A percentile compares a stretch with the other conserved stretches of the same genome.
phyloP scores from a whole-genome alignment of 2,113 vertebrate species.

The Hippocampus zosterae region DNA sequence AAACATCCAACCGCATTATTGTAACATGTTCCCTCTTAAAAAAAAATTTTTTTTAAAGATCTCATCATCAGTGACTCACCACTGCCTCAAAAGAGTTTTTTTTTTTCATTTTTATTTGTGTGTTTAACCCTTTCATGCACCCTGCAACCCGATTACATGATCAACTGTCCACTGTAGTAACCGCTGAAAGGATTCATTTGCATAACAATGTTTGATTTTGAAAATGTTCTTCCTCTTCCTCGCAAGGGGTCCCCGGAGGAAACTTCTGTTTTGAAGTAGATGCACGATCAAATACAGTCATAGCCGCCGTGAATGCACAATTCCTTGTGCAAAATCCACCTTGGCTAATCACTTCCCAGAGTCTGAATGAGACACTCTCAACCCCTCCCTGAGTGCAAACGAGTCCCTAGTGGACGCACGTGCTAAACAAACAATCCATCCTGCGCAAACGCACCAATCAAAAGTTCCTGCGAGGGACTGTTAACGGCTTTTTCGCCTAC shows the following conservation, averaged over 20 bases:
- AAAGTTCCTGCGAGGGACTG: conserved; percentile 34
- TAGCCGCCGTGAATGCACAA: conserved; percentile 12
- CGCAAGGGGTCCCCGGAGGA: background rate
- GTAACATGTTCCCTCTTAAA: too few species aligned
- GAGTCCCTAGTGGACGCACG: conserved; percentile 34
- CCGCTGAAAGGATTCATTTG: too few species aligned
- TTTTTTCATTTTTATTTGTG: too few species aligned
- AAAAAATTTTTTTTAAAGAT: too few species aligned
- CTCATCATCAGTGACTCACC: too few species aligned
- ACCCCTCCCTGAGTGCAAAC: conserved; percentile 38
- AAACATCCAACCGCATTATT: too few species aligned
- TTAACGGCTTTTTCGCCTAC: conserved; percentile 56
- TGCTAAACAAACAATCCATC: conserved; percentile 41
- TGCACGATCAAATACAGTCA: background rate
- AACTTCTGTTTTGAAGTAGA: background rate
- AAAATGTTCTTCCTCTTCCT: too few species aligned
- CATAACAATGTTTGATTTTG: too few species aligned
- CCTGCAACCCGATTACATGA: too few species aligned
- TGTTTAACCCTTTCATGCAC: too few species aligned
- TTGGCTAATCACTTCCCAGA: conserved; percentile 40
- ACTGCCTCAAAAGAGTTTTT: too few species aligned
- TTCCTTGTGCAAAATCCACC: conserved; percentile 41
- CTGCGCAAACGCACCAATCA: conserved; percentile 30
- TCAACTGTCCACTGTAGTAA: too few species aligned
- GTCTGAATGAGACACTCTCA: conserved; percentile 27